Base-by-base conservation (phyloP, 2,888 invertebrate genomes). In the Pocota personata region DNA sequence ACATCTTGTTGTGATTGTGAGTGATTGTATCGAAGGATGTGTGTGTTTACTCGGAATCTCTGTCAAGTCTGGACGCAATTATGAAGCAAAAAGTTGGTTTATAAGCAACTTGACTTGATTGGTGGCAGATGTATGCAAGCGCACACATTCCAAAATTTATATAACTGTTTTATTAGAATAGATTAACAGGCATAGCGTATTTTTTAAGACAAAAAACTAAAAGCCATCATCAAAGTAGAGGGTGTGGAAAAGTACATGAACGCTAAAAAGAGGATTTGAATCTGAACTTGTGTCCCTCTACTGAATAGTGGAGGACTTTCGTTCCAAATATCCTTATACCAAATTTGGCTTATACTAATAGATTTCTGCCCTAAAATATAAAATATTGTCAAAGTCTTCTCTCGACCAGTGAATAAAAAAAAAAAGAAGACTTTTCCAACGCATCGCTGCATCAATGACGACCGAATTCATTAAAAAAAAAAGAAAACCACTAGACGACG, bases 381-480 rank as follows among this genome's bases (percentile, higher is more conserved):
- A 16, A 14, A 27, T n/a, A 12, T 21, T 58, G 21, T 58, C 37
- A 40, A 43, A 16, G 24, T 27, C 14, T 60, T 43, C 27, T 16
- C 27, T 14, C 4, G 43, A 10, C 14, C 55, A 30, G 12, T 5
- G 32, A 21, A 35, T 2, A n/a, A 48, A 64, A 35, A n/a, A 48
- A 37, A 50, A 50, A 32, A 12, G 3, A 24, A 24, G 1, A 8
- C 35, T 12, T 32, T 37, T 21, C 21, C 21, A 64, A 78, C 62
- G 60, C 62, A 71, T 69, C 60, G 60, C 37, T 77, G 77, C 76
- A 16, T 24, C 52, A 50, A 69, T 50, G 50, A 77, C 40, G 62
- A 66, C 40, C 24, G 35, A 12, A 48, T 52, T 60, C n/a, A 3
- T 8, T 3, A n/a, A 2, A 5, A 37, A 12, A 12, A 35, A 35